Evolutionary conservation across 2,113 vertebrate species (phyloP).

Genomic region (Hyaena hyaena): DNA sequence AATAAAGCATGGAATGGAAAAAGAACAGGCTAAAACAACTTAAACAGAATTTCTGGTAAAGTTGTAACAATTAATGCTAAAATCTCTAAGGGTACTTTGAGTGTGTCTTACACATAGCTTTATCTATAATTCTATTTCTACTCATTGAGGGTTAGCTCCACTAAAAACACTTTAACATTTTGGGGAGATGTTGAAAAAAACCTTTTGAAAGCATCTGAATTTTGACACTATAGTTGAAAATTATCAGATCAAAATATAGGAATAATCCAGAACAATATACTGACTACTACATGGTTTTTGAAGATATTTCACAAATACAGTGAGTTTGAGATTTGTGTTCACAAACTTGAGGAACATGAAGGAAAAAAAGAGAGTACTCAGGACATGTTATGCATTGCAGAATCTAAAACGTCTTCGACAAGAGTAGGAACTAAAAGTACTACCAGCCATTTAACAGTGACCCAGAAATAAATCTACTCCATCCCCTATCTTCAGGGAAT

Average conservation of each 20-base stretch:
- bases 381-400: not conserved
- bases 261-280: not conserved
- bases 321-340: not conserved
- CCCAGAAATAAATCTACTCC: not conserved
- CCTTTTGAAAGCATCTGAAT: not conserved
- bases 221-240: not conserved
- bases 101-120: not conserved
- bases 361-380: not conserved
- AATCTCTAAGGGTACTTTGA: not conserved
- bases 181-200: not conserved
- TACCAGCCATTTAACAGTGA: not conserved
- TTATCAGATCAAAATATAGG: not conserved
- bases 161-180: not conserved
- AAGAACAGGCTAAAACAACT: not conserved
- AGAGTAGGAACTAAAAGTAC: not conserved
- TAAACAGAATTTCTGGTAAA: not conserved
- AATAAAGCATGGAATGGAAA: not conserved
- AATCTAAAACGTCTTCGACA: not conserved
- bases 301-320: not conserved
- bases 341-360: not conserved
- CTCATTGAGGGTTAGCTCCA: not conserved
- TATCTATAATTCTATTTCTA: not conserved
- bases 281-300: not conserved
- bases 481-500: not conserved
- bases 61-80: not conserved